Evolutionary conservation across 1,140 invertebrate species (phyloP).

Genomic region (Proctacanthus coquilletti): DNA sequence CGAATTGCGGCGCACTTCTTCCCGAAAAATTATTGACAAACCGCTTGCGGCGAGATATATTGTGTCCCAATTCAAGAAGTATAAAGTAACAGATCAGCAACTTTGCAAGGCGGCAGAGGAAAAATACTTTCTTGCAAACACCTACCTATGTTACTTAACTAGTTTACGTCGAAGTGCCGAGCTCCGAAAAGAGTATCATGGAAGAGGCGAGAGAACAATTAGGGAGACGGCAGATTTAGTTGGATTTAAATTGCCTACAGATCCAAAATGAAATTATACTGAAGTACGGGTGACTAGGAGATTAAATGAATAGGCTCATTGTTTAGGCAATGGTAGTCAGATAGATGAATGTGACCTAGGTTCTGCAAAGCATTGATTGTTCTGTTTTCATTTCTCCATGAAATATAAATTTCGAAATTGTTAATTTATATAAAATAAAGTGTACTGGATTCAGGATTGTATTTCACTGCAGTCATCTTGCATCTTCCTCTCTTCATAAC

Average conservation of each 20-base stretch:
- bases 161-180: constrained; percentile 49
- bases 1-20: constrained; percentile 17
- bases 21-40: constrained; percentile 23
- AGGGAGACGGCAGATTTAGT: constrained; percentile 66
- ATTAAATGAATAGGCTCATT: too few relatives aligned
- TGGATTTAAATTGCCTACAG: constrained; percentile 70
- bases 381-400: too few relatives aligned
- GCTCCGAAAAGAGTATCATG: constrained; percentile 53
- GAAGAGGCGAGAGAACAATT: constrained; percentile 56
- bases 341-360: too few relatives aligned
- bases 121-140: constrained; percentile 48
- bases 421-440: too few relatives aligned
- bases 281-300: too few relatives aligned
- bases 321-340: too few relatives aligned
- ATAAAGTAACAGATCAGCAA: constrained; percentile 61
- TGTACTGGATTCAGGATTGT: too few relatives aligned
- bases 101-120: constrained; percentile 66
- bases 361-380: too few relatives aligned
- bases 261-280: constrained; percentile 53
- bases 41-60: constrained; percentile 39
- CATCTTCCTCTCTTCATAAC: too few relatives aligned
- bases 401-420: too few relatives aligned
- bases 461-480: too few relatives aligned
- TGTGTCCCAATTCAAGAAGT: constrained; percentile 50
- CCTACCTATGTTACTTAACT: constrained; percentile 57